Conservation (phyloP, 2,888 invertebrate genomes). For the Cyclophora punctaria region DNA sequence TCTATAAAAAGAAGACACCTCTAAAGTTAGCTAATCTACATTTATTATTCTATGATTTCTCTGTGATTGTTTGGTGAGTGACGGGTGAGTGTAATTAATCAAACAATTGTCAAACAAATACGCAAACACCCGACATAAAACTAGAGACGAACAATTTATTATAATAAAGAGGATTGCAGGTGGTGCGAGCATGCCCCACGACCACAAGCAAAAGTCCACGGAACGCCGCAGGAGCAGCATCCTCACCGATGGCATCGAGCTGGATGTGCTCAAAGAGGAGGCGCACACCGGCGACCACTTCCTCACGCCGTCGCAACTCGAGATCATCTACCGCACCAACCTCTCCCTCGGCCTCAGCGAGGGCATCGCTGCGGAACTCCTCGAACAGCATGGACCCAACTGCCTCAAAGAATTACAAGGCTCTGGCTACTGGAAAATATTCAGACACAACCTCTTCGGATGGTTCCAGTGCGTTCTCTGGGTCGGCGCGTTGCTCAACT, state of each 20-base stretch:
- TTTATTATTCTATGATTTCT: too few species aligned
- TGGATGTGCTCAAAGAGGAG: conserved; percentile 53
- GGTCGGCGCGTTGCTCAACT: conserved; percentile 78
- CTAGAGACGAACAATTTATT: too few species aligned
- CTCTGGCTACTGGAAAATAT: conserved; percentile 78
- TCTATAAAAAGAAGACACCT: too few species aligned
- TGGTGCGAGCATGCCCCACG: too few species aligned
- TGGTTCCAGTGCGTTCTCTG: conserved; percentile 83
- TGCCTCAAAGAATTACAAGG: conserved; percentile 74
- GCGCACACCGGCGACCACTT: conserved; percentile 61
- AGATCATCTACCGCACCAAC: conserved; percentile 60
- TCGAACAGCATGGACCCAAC: conserved; percentile 77
- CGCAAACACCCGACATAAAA: too few species aligned
- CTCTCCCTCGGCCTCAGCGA: conserved; percentile 69
- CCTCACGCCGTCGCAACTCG: conserved; percentile 54
- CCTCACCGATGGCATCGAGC: conserved; percentile 22
- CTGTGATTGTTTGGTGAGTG: too few species aligned
- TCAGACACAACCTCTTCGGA: conserved; percentile 79
- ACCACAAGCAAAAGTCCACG: too few species aligned
- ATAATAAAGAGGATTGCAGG: too few species aligned
- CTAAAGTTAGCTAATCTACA: too few species aligned
- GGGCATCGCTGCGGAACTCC: conserved; percentile 65
- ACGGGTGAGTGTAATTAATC: too few species aligned
- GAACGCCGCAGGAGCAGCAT: too few species aligned
- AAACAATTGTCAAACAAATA: too few species aligned